Conservation (phyloP, 2,113 vertebrate species). For the Psilopogon haemacephalus region DNA sequence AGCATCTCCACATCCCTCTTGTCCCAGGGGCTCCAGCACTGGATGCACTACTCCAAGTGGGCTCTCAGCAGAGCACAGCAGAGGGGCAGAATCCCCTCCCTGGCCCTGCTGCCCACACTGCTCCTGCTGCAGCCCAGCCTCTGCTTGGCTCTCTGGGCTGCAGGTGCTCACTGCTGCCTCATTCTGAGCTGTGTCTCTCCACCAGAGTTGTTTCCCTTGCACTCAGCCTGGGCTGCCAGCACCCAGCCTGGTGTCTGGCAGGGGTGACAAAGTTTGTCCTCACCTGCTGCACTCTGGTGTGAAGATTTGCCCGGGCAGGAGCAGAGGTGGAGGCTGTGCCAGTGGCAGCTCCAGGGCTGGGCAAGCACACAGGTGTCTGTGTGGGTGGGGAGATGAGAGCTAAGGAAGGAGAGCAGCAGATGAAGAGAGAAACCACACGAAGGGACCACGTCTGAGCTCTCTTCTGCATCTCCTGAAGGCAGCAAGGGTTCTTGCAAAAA, state of each 20-base stretch:
- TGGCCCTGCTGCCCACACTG: too few relatives aligned
- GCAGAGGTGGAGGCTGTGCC: not conserved
- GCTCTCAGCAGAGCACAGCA: too few relatives aligned
- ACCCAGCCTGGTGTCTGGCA: not conserved
- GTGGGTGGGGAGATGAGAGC: slow-evolving; percentile 14
- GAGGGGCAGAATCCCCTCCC: too few relatives aligned
- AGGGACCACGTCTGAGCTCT: slow-evolving; percentile 39
- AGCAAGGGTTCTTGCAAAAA: slow-evolving; percentile 6
- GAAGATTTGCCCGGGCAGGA: not conserved
- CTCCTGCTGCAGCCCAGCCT: too few relatives aligned
- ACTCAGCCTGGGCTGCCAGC: not conserved
- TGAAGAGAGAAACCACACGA: slow-evolving; percentile 52
- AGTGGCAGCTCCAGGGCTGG: not conserved
- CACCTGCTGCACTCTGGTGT: not conserved
- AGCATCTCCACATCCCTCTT: too few relatives aligned
- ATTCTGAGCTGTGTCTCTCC: too few relatives aligned
- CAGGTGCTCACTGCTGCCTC: too few relatives aligned
- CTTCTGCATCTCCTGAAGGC: slow-evolving; percentile 17
- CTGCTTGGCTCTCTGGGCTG: too few relatives aligned
- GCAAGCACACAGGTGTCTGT: slow-evolving; percentile 44
- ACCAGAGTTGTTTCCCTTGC: too few relatives aligned
- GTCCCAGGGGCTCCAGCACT: too few relatives aligned
- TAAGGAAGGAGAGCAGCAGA: slow-evolving; percentile 43
- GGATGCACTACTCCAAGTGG: too few relatives aligned
- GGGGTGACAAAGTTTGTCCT: not conserved